Percentiles rank a stretch among this genome's conserved stretches.
phyloP scores from a whole-genome alignment of 35 echinoderm and acorn worm species.

The Heliocidaris tuberculata region DNA sequence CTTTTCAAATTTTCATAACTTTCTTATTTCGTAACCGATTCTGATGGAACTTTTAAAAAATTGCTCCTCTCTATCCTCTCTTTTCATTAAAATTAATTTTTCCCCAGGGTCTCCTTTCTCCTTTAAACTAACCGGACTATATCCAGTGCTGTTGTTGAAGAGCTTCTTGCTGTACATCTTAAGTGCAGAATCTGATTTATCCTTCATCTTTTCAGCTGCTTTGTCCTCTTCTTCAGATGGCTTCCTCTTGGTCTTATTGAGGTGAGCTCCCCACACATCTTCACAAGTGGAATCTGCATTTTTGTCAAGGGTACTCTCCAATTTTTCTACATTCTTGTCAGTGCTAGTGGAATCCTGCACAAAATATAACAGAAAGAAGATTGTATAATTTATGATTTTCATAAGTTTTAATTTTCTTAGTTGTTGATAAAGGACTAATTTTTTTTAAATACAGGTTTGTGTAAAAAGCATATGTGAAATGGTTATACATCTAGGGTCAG shows the following conservation, averaged over 20 bases:
- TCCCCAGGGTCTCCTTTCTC: no score
- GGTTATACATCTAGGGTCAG: no score
- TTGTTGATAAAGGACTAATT: neutral
- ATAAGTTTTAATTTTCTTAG: no score
- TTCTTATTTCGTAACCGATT: no score
- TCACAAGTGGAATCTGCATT: neutral
- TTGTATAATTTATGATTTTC: neutral
- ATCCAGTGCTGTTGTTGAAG: neutral
- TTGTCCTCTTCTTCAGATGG: neutral
- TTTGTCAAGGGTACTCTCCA: neutral
- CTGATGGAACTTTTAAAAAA: no score
- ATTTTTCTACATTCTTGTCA: neutral
- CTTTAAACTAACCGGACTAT: neutral
- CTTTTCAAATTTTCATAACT: no score
- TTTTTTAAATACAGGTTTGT: neutral
- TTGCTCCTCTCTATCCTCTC: no score
- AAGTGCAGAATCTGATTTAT: neutral
- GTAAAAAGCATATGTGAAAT: neutral
- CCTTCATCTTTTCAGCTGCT: neutral
- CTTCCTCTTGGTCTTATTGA: conserved; percentile 58
- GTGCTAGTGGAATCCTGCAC: neutral
- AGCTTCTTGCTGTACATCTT: conserved; percentile 62
- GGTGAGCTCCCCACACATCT: conserved; percentile 78
- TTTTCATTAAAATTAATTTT: no score
- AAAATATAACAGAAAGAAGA: neutral